These are phyloP conservation scores for Sepioteuthis lessoniana DNA, from an alignment of 2,888 invertebrate species.

Conservation along the genomic window DNA sequence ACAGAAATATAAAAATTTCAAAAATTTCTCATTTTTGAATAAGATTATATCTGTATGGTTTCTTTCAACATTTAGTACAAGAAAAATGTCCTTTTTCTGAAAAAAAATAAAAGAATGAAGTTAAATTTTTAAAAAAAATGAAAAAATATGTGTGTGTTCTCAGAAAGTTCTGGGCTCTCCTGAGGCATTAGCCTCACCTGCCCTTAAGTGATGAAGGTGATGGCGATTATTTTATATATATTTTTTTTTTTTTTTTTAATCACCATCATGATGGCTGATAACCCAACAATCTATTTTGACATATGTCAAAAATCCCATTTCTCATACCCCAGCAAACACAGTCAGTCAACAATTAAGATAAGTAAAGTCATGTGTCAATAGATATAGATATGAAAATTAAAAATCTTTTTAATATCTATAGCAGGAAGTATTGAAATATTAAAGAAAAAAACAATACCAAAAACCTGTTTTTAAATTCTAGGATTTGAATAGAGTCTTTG, in stretches of 20 bases:
- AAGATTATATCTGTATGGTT: not conserved
- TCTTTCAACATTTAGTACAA: not conserved
- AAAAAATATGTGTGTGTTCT: not conserved
- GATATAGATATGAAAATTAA: not conserved
- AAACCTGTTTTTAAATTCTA: not conserved
- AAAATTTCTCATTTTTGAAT: not conserved
- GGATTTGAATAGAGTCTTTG: not conserved
- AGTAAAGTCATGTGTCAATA: not conserved
- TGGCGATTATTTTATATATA: not conserved
- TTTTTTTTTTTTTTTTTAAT: not conserved
- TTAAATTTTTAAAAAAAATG: not conserved
- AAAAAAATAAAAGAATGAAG: not conserved
- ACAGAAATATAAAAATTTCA: not conserved
- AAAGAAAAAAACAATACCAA: not conserved
- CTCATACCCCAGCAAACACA: not conserved
- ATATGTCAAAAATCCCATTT: not conserved
- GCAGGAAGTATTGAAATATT: not conserved
- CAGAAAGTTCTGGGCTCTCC: conserved; percentile 33
- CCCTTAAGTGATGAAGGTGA: not conserved
- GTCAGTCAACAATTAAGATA: conserved; percentile 4
- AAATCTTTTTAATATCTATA: not conserved
- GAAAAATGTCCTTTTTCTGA: not conserved
- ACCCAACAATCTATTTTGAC: not conserved
- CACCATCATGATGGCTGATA: not conserved
- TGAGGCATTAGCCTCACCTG: conserved; percentile 13